Evolutionary conservation across 2,888 invertebrate genomes (phyloP).

Genomic region (Spodoptera exigua): DNA sequence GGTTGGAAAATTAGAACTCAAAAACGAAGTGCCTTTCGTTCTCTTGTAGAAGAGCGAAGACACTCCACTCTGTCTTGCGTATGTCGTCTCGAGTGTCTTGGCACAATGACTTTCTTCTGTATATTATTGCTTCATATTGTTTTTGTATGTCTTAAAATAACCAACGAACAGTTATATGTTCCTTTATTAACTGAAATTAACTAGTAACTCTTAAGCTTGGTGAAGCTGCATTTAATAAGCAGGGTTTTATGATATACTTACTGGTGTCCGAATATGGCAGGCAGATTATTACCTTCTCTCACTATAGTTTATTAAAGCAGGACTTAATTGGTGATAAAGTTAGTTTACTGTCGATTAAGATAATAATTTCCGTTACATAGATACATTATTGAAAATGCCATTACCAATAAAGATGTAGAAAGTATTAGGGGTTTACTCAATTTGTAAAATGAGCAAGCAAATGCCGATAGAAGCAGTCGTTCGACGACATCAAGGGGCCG

Average conservation of each 20-base stretch:
- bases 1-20: conserved; percentile 77
- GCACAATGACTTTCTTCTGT: conserved; percentile 58
- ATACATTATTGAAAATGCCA: background rate
- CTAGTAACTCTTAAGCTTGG: conserved; percentile 46
- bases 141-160: conserved; percentile 61
- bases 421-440: background rate
- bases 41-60: conserved; percentile 63
- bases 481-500: conserved; percentile 36
- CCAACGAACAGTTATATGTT: conserved; percentile 51
- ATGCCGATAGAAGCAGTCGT: conserved; percentile 22
- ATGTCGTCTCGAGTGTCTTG: conserved; percentile 68
- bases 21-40: conserved; percentile 76
- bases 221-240: conserved; percentile 62
- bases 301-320: conserved; percentile 19
- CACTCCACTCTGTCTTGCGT: conserved; percentile 70
- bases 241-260: conserved; percentile 52
- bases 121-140: conserved; percentile 57
- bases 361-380: conserved; percentile 17
- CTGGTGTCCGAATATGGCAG: conserved; percentile 47
- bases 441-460: conserved; percentile 1
- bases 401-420: conserved; percentile 1
- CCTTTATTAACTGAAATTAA: conserved; percentile 62
- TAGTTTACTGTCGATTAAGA: conserved; percentile 41
- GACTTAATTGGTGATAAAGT: conserved; percentile 40
- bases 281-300: conserved; percentile 28